phyloP scores from a whole-genome alignment of 2,113 vertebrate species.

The Glaucidium brasilianum region DNA sequence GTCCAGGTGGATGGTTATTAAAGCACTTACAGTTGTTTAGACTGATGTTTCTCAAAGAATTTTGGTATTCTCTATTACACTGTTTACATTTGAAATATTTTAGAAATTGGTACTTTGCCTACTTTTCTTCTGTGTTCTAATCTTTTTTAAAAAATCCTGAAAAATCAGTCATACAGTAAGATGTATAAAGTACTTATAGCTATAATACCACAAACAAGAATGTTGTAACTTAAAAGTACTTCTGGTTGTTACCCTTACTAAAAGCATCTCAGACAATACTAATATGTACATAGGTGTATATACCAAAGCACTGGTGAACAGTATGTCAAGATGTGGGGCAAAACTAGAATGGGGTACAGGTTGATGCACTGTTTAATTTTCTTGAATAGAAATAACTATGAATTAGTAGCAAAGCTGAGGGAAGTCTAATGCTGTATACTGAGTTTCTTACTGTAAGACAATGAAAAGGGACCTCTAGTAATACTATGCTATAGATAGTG shows the following conservation, averaged over 20 bases:
- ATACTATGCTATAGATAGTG: background rate
- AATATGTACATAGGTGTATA: constrained; percentile 32
- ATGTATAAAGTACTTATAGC: background rate
- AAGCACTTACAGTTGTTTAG: constrained; percentile 10
- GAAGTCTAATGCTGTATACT: background rate
- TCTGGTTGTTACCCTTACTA: background rate
- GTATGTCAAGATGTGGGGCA: background rate
- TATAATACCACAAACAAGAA: background rate
- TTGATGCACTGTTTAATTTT: background rate
- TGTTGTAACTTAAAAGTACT: background rate
- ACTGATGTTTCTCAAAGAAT: background rate
- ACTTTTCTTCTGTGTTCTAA: background rate
- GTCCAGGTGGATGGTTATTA: background rate
- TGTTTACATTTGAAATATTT: background rate
- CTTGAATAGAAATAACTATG: background rate
- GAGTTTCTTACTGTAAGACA: background rate
- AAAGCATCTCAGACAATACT: background rate
- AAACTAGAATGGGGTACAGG: background rate
- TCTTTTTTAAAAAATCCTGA: background rate
- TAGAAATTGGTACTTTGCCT: background rate
- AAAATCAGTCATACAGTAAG: background rate
- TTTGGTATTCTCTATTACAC: background rate
- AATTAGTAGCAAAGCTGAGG: constrained; percentile 5
- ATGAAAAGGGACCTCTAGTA: background rate
- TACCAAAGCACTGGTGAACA: background rate